phyloP scores from a whole-genome alignment of 2,113 vertebrate genomes.

The Tupaia chinensis region DNA sequence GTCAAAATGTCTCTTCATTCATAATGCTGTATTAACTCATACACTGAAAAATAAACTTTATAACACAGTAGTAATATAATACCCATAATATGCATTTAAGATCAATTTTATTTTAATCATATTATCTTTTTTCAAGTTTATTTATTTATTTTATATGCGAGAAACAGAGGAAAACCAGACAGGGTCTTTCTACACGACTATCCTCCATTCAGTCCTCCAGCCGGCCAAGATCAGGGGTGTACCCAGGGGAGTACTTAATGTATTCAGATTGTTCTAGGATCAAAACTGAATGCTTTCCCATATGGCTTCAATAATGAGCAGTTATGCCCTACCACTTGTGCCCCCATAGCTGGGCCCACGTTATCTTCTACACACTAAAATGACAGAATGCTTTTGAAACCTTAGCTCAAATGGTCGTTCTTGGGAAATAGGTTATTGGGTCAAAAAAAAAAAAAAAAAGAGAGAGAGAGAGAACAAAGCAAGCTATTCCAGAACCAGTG shows the following conservation, averaged over 20 bases:
- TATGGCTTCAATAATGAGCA: no score
- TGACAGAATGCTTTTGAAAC: not conserved
- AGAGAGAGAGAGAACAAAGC: constrained; percentile 5
- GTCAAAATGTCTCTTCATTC: constrained; percentile 17
- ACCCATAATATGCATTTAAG: not conserved
- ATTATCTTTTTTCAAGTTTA: not conserved
- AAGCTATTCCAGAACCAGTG: not conserved
- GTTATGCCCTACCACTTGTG: no score
- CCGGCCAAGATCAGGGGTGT: no score
- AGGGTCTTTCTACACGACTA: no score
- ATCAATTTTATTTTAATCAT: constrained; percentile 26
- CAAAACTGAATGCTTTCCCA: no score
- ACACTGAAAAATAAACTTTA: not conserved
- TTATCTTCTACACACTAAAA: not conserved
- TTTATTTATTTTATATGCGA: no score
- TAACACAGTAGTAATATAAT: not conserved
- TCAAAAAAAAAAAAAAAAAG: constrained; percentile 38
- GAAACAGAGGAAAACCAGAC: no score
- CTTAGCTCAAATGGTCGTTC: not conserved
- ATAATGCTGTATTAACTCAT: not conserved
- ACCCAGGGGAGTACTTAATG: no score
- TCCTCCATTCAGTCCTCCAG: no score
- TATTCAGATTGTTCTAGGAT: no score
- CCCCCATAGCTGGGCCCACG: no score
- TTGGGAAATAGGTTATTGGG: not conserved